Conservation (phyloP, 2,888 invertebrate genomes). For the Metellina segmentata region DNA sequence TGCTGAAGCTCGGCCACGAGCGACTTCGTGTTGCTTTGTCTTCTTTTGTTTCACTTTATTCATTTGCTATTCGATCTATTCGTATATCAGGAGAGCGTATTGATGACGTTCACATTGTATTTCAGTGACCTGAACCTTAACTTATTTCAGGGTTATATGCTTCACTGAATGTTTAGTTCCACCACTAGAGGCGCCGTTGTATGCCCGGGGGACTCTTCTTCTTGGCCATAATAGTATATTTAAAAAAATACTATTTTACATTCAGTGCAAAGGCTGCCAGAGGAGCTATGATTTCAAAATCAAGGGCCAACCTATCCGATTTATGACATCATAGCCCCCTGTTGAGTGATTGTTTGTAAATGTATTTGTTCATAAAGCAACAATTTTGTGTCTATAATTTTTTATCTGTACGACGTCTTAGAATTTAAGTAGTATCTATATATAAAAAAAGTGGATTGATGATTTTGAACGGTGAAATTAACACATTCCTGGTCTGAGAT, state of each 20-base stretch:
- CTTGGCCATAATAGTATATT: conserved; percentile 67
- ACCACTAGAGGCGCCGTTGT: conserved; percentile 18
- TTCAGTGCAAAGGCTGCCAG: conserved; percentile 64
- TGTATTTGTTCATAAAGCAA: conserved; percentile 52
- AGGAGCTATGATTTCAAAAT: conserved; percentile 52
- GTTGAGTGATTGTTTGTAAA: conserved; percentile 59
- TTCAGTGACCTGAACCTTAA: background rate
- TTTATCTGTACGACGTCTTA: conserved; percentile 22
- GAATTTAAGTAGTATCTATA: conserved; percentile 38
- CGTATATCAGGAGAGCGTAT: conserved; percentile 8
- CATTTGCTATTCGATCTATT: background rate
- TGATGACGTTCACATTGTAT: conserved; percentile 1
- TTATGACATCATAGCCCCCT: conserved; percentile 57
- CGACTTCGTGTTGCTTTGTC: background rate
- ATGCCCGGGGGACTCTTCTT: conserved; percentile 33
- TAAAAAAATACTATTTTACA: conserved; percentile 66
- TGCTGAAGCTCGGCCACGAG: background rate
- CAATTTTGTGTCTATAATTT: conserved; percentile 43
- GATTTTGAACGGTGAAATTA: conserved; percentile 45
- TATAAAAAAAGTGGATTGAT: conserved; percentile 33
- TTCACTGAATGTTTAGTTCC: conserved; percentile 17
- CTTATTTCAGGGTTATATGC: background rate
- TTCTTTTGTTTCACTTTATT: background rate
- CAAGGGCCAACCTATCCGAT: conserved; percentile 13
- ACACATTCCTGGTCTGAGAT: conserved; percentile 22